Conservation (phyloP, 2,797 vertebrate species). For the Semotilus atromaculatus region DNA sequence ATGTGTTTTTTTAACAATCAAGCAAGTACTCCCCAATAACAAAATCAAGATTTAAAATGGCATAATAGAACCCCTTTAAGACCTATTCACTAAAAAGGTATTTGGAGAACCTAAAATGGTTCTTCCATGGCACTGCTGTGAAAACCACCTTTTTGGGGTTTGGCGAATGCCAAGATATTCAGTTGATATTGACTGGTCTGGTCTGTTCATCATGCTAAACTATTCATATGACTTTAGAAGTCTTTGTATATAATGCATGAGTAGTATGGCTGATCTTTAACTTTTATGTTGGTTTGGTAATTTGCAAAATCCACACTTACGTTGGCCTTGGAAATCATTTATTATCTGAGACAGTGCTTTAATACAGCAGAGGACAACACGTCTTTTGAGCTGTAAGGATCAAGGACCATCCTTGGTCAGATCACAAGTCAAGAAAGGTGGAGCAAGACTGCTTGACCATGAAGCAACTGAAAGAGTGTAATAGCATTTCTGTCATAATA, state of each 20-base stretch:
- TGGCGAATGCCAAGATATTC: no score
- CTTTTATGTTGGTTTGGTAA: background rate
- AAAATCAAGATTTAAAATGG: no score
- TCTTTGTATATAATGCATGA: no score
- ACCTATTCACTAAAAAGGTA: background rate
- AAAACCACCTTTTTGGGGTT: background rate
- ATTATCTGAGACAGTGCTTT: slow-evolving; percentile 19
- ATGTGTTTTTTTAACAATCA: no score
- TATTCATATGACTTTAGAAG: no score
- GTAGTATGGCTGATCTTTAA: no score
- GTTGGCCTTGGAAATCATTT: background rate
- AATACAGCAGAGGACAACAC: slow-evolving; percentile 32
- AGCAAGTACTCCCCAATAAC: no score
- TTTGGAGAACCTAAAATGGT: background rate
- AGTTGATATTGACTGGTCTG: no score
- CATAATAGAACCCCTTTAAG: no score
- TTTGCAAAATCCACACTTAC: background rate
- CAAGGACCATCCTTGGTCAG: slow-evolving; percentile 29
- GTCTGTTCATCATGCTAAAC: no score
- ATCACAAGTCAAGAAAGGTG: slow-evolving; percentile 7
- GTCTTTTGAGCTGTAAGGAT: slow-evolving; percentile 38
- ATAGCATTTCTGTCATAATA: background rate
- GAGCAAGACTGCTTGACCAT: slow-evolving; percentile 12
- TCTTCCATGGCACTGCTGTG: background rate
- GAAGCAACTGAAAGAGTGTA: background rate